A percentile compares a stretch with the other conserved stretches of the same genome.
These are phyloP conservation scores for Smittia aterrima DNA, from an alignment of 2,888 invertebrate species.

Conservation along the genomic window DNA sequence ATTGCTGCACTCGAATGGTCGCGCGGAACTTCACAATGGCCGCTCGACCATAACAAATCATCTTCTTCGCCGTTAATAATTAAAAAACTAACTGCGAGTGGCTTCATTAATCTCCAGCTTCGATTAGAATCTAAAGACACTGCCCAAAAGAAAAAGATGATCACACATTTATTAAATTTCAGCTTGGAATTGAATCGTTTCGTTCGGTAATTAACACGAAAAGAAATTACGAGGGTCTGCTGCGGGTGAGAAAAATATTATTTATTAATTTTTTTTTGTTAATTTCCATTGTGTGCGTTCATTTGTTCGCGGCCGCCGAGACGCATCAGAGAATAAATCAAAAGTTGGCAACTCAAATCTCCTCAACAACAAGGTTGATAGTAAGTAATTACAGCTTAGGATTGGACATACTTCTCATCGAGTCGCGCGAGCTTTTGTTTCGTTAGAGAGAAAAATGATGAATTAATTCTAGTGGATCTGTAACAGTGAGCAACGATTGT, in stretches of 20 bases:
- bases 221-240: slow-evolving; percentile 32
- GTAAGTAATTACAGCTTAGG: not conserved
- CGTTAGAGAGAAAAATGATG: slow-evolving; percentile 9
- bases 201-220: slow-evolving; percentile 36
- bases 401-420: slow-evolving; percentile 40
- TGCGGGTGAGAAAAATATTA: slow-evolving; percentile 35
- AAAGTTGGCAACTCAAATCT: not conserved
- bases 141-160: slow-evolving; percentile 21
- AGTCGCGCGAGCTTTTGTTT: not conserved
- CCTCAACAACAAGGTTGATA: slow-evolving; percentile 6
- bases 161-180: slow-evolving; percentile 39
- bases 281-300: slow-evolving; percentile 31
- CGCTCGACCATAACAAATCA: slow-evolving; percentile 20
- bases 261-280: slow-evolving; percentile 25
- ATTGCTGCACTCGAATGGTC: slow-evolving; percentile 8
- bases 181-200: slow-evolving; percentile 38
- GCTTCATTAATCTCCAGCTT: slow-evolving; percentile 34
- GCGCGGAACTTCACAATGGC: not conserved
- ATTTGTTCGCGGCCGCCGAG: not conserved
- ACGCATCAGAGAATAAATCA: slow-evolving; percentile 22
- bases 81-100: slow-evolving; percentile 36
- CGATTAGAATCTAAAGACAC: slow-evolving; percentile 32
- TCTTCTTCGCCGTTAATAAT: slow-evolving; percentile 16
- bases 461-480: slow-evolving; percentile 34
- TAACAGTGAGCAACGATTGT: slow-evolving; percentile 29